These are phyloP conservation scores for Caenorhabditis auriculariae DNA, from an alignment of 2,888 invertebrate species.

Conservation along the genomic window DNA sequence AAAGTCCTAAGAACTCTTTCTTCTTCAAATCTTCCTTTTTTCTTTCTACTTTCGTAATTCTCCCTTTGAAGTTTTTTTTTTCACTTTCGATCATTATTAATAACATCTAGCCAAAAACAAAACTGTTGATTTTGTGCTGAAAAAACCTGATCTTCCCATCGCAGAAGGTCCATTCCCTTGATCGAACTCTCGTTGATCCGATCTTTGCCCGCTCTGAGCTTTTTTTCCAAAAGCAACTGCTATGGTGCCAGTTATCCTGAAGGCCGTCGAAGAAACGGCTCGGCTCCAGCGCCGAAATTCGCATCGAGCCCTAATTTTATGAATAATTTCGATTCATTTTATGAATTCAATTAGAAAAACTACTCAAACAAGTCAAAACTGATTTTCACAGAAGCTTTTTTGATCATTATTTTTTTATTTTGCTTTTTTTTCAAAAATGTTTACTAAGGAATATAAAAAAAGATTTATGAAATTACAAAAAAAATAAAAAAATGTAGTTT, in stretches of 20 bases:
- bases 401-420: not conserved
- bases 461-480: slow-evolving; percentile 2
- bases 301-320: slow-evolving; percentile 38
- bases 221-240: slow-evolving; percentile 66
- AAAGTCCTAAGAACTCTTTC: too few relatives aligned
- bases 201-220: slow-evolving; percentile 32
- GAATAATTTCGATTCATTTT: too few relatives aligned
- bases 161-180: slow-evolving; percentile 65
- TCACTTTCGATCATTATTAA: too few relatives aligned
- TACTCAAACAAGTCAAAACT: too few relatives aligned
- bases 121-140: too few relatives aligned
- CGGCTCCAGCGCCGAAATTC: slow-evolving; percentile 44
- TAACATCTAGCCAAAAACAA: too few relatives aligned
- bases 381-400: not conserved
- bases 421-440: not conserved
- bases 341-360: slow-evolving; percentile 9
- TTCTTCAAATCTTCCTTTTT: too few relatives aligned
- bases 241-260: slow-evolving; percentile 64
- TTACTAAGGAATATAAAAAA: not conserved
- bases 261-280: slow-evolving; percentile 53
- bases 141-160: slow-evolving; percentile 67
- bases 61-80: too few relatives aligned
- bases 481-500: not conserved
- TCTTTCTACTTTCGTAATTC: too few relatives aligned
- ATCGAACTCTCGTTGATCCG: slow-evolving; percentile 63